These are phyloP conservation scores for Bruchidius siliquastri DNA, from an alignment of 2,888 invertebrate species.

Conservation along the genomic window DNA sequence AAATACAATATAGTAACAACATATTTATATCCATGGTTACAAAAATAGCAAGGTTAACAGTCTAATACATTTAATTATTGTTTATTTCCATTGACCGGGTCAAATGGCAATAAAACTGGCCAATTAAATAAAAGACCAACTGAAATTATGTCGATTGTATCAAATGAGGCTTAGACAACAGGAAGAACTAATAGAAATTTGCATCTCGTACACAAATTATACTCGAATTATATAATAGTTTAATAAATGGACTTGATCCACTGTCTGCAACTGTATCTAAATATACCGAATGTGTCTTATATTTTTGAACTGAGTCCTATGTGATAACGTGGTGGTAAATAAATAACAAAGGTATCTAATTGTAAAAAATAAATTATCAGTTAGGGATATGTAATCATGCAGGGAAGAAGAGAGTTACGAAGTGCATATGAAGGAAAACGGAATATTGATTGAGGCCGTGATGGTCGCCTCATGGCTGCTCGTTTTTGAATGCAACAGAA, in stretches of 20 bases:
- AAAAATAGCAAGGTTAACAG: neutral
- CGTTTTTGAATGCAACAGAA: too few species aligned
- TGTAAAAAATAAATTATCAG: too few species aligned
- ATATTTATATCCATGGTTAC: neutral
- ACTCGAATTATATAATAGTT: neutral
- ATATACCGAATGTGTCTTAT: neutral
- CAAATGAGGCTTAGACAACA: slow-evolving; percentile 32
- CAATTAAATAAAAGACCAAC: slow-evolving; percentile 1
- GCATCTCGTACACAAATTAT: slow-evolving; percentile 26
- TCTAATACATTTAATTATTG: neutral
- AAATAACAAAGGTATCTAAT: too few species aligned
- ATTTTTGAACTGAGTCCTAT: too few species aligned
- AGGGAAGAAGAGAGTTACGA: too few species aligned
- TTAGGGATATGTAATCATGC: too few species aligned
- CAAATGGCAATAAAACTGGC: slow-evolving; percentile 1
- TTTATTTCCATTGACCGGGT: neutral
- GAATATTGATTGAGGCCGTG: too few species aligned
- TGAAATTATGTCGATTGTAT: slow-evolving; percentile 32
- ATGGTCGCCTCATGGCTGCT: too few species aligned
- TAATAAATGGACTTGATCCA: neutral
- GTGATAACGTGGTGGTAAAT: too few species aligned
- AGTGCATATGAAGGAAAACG: too few species aligned
- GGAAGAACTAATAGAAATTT: slow-evolving; percentile 40
- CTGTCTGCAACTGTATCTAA: neutral
- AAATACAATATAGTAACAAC: too few species aligned